These are phyloP conservation scores for Steatornis caripensis DNA, from an alignment of 2,113 vertebrate species.

Conservation along the genomic window DNA sequence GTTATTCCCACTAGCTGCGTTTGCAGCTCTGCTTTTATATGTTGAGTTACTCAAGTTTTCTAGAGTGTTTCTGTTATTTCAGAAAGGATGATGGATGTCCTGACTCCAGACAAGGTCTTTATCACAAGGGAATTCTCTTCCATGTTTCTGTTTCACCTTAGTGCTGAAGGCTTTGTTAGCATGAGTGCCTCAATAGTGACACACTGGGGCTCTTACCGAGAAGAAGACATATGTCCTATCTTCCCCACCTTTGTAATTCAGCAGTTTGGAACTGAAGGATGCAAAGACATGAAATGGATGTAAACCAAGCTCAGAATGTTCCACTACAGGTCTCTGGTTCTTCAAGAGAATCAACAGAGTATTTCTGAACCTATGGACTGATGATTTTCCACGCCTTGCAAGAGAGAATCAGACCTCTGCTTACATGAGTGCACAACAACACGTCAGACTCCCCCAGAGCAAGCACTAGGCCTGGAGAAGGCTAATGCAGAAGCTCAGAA, in stretches of 20 bases:
- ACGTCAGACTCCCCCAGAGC: not conserved
- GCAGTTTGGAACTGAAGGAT: not conserved
- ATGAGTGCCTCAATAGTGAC: not conserved
- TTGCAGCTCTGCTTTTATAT: not conserved
- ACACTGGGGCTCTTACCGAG: not conserved
- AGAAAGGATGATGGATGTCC: not conserved
- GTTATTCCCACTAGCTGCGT: not conserved
- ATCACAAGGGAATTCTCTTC: not conserved
- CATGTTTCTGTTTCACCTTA: not conserved
- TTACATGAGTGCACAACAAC: not conserved
- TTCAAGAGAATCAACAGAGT: not conserved
- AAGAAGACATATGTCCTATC: not conserved
- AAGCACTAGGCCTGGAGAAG: not conserved
- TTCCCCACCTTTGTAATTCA: not conserved
- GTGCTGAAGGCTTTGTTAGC: not conserved
- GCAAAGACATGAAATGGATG: not conserved
- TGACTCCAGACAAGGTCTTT: not conserved
- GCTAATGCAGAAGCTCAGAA: not conserved
- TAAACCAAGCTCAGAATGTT: not conserved
- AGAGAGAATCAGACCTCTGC: no score
- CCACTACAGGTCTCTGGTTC: not conserved
- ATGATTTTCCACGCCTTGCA: not conserved
- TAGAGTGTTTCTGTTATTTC: not conserved
- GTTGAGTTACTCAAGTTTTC: not conserved
- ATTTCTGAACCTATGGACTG: not conserved